Evolutionary conservation across 2,888 invertebrate genomes (phyloP).

Genomic region (Penaeus monodon): DNA sequence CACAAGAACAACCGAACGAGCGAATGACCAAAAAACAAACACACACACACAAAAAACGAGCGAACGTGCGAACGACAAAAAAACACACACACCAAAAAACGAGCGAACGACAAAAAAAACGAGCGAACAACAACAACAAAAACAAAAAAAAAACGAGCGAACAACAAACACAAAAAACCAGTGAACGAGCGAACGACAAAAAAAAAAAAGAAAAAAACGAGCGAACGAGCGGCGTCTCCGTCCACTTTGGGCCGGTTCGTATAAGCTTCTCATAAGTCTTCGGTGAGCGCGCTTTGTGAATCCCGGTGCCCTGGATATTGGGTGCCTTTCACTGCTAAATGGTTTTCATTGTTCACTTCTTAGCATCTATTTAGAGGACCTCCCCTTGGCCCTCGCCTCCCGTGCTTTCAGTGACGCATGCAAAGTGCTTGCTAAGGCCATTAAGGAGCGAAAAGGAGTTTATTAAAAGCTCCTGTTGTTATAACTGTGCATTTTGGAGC

Average conservation of each 20-base stretch:
- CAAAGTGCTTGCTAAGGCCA: conserved; percentile 47
- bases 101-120: not conserved
- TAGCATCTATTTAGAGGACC: conserved; percentile 52
- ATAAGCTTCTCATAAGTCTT: conserved; percentile 36
- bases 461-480: conserved; percentile 37
- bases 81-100: too few relatives aligned
- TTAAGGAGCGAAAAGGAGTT: conserved; percentile 16
- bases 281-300: conserved; percentile 45
- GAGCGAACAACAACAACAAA: not conserved
- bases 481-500: conserved; percentile 42
- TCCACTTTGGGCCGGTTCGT: conserved; percentile 34
- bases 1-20: not conserved
- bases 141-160: not conserved
- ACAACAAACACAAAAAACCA: not conserved
- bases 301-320: conserved; percentile 52
- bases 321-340: conserved; percentile 56
- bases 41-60: not conserved
- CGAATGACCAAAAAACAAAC: not conserved
- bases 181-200: not conserved
- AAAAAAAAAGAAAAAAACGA: not conserved
- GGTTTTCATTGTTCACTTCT: conserved; percentile 61
- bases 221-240: not conserved
- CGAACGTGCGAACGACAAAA: too few relatives aligned
- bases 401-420: conserved; percentile 40
- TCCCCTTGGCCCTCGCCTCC: conserved; percentile 31